Evolutionary conservation across 1,140 invertebrate species (phyloP), one percentile per base, ranked within the genome.

Genomic region (Drosophila setifemur): DNA sequence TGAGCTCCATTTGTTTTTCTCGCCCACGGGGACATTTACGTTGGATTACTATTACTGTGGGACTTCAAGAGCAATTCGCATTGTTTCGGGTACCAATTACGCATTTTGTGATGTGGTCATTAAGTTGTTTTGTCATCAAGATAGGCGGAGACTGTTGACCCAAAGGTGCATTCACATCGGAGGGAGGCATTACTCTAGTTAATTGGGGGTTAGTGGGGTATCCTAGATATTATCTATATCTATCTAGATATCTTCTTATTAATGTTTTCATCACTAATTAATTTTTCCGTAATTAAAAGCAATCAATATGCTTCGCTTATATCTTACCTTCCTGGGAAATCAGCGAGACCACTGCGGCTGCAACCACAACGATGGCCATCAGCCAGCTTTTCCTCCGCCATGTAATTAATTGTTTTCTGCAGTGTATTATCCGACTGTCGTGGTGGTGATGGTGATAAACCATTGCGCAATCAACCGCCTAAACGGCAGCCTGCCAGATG

Each of bases 381-480:
- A 67, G 42, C 5, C 49, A 5, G 37, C 43, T 54, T 4, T 45
- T 61, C 8, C 31, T 33, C n/a, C 40, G 43, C 29, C 35, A 42
- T 28, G 26, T 11, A 23, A 40, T 26, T 29, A 47, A 58, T 21
- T 23, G 33, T 58, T 71, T 71, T 35, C 45, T 29, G 52, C 50
- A 43, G 28, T 33, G 58, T 47, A 60, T 31, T 44, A 12, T 26
- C 35, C 48, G 54, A 42, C 21, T 35, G 25, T 61, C 57, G 42
- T 54, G 33, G 23, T 31, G 44, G 31, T 35, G 45, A 45, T 53
- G 35, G 19, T 50, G 60, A 72, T 75, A 54, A 35, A 75, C 75
- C 79, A 85, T 85, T 72, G 75, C 72, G 48, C 11, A 68, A 52
- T 75, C 39, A 63, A 85, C 78, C 69, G 78, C 78, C 70, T 70